Percentiles rank a stretch among this genome's conserved stretches.
Evolutionary conservation across 2,888 invertebrate species (phyloP).

Genomic region (Tetheella fluctuosa): DNA sequence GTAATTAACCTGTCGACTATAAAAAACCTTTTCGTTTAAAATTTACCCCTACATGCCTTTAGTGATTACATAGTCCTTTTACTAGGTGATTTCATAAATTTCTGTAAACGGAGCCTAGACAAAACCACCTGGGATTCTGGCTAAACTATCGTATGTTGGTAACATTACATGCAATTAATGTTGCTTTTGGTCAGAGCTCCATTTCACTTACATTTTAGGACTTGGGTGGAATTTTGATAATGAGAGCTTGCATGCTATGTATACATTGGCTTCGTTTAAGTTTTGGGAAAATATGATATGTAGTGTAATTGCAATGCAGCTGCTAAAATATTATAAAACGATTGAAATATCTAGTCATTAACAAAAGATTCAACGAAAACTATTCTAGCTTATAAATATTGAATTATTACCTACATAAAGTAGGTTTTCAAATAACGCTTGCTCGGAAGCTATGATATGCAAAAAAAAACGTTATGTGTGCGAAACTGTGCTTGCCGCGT

Average conservation of each 20-base stretch:
- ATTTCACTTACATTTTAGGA: conserved; percentile 8
- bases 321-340: not conserved
- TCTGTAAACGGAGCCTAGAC: not conserved
- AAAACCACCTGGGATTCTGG: conserved; percentile 3
- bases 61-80: conserved; percentile 2
- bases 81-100: conserved; percentile 1
- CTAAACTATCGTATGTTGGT: conserved; percentile 3
- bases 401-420: too few relatives aligned
- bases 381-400: too few relatives aligned
- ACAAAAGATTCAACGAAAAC: too few relatives aligned
- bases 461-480: too few relatives aligned
- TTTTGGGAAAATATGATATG: not conserved
- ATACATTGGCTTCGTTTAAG: conserved; percentile 1
- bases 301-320: not conserved
- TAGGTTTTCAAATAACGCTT: too few relatives aligned
- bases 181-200: conserved; percentile 9
- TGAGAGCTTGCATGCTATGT: not conserved
- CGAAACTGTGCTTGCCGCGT: too few relatives aligned
- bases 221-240: conserved; percentile 7
- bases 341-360: too few relatives aligned
- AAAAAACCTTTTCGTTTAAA: not conserved
- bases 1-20: not conserved
- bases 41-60: not conserved
- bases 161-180: conserved; percentile 6
- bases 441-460: too few relatives aligned